Conservation (phyloP, 2,797 vertebrate species). For the Knipowitschia caucasica region DNA sequence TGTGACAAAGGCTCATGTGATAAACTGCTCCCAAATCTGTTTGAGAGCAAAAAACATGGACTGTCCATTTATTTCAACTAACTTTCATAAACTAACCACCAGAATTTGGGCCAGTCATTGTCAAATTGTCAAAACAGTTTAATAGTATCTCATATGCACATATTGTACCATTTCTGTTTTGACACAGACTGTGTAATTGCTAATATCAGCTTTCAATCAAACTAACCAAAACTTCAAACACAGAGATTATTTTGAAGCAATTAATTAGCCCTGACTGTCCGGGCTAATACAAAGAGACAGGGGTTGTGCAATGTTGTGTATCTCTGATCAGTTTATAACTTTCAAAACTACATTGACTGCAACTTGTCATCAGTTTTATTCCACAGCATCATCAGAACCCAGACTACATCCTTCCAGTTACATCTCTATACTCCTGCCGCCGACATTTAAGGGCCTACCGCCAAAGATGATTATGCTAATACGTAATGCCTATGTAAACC, state of each 20-base stretch:
- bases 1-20: no score
- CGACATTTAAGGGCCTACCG: conserved; percentile 5
- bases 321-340: conserved; percentile 21
- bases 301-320: background rate
- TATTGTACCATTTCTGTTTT: background rate
- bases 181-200: background rate
- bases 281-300: background rate
- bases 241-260: background rate
- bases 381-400: conserved; percentile 23
- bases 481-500: conserved; percentile 43
- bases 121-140: no score
- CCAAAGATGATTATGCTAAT: conserved; percentile 49
- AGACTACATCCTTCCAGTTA: background rate
- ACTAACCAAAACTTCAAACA: background rate
- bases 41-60: no score
- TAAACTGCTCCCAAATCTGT: no score
- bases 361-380: conserved; percentile 37
- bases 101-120: no score
- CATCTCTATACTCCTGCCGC: conserved; percentile 5
- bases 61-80: no score
- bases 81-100: no score
- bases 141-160: no score
- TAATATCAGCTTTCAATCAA: background rate
- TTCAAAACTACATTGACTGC: conserved; percentile 63
- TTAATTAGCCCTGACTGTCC: no score